Percentiles rank a stretch among this genome's conserved stretches.
phyloP scores from a whole-genome alignment of 2,113 vertebrate species.

The Oophaga pumilio region DNA sequence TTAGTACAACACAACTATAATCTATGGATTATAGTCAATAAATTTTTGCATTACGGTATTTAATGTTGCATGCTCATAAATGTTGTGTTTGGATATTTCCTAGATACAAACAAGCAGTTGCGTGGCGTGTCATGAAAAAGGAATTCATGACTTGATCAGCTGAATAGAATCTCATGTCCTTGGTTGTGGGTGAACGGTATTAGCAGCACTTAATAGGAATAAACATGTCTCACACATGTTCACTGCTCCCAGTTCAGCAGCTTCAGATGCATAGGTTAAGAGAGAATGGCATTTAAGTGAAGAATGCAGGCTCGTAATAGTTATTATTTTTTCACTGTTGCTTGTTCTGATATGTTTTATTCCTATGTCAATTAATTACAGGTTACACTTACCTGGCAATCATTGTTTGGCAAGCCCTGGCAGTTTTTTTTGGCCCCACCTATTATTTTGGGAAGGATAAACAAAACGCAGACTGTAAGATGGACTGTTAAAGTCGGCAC shows the following conservation, averaged over 20 bases:
- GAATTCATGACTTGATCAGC: constrained; percentile 35
- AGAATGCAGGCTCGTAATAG: constrained; percentile 60
- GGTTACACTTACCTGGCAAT: constrained; percentile 65
- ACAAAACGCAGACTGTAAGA: constrained; percentile 46
- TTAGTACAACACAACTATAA: background rate
- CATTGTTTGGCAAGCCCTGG: constrained; percentile 63
- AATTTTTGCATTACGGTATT: background rate
- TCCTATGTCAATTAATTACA: constrained; percentile 61
- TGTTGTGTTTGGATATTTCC: constrained; percentile 5
- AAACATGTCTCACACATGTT: constrained; percentile 39
- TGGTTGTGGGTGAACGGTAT: constrained; percentile 32
- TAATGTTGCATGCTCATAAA: constrained; percentile 9
- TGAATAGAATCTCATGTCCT: constrained; percentile 45
- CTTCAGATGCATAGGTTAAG: constrained; percentile 42
- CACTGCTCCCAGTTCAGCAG: constrained; percentile 7
- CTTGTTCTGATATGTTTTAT: constrained; percentile 62
- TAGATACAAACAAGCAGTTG: constrained; percentile 40
- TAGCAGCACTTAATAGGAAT: constrained; percentile 28
- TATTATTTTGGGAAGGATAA: constrained; percentile 62
- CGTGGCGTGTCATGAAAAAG: constrained; percentile 18
- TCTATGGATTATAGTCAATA: background rate
- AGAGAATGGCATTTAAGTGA: constrained; percentile 55
- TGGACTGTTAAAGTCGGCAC: constrained; percentile 48
- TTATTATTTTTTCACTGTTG: constrained; percentile 57
- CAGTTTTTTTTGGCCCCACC: constrained; percentile 60